Conservation (phyloP, 2,888 invertebrate genomes). For the Icerya purchasi region DNA sequence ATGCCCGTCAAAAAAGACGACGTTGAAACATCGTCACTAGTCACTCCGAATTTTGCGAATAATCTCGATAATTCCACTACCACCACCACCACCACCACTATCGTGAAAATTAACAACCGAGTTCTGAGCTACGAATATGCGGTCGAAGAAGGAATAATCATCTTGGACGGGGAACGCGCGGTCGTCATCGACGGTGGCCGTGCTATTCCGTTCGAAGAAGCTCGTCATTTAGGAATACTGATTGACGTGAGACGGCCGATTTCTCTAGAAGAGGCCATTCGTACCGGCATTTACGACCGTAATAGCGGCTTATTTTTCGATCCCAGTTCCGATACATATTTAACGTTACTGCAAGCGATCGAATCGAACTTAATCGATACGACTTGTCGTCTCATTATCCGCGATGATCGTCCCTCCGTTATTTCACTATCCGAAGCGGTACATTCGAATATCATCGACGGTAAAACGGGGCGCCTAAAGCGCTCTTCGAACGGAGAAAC, state of each 20-base stretch:
- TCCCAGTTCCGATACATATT: slow-evolving; percentile 51
- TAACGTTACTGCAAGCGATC: slow-evolving; percentile 64
- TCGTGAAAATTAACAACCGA: slow-evolving; percentile 60
- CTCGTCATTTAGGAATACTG: slow-evolving; percentile 59
- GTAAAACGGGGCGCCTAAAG: slow-evolving; percentile 42
- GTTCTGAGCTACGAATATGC: slow-evolving; percentile 65
- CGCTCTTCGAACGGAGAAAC: slow-evolving; percentile 40
- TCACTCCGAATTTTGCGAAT: too few species aligned
- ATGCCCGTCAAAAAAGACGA: too few species aligned
- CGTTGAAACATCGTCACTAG: too few species aligned
- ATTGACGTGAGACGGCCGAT: slow-evolving; percentile 63
- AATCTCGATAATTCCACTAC: too few species aligned
- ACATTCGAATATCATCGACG: slow-evolving; percentile 49
- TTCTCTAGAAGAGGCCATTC: slow-evolving; percentile 57
- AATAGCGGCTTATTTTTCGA: slow-evolving; percentile 61
- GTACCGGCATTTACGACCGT: slow-evolving; percentile 58
- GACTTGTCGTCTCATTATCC: slow-evolving; percentile 59
- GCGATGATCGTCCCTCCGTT: too few species aligned
- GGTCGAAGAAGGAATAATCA: slow-evolving; percentile 50
- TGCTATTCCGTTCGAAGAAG: slow-evolving; percentile 55
- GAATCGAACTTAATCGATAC: slow-evolving; percentile 59
- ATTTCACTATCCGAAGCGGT: slow-evolving; percentile 67
- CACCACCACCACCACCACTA: too few species aligned
- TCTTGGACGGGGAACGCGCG: slow-evolving; percentile 40
- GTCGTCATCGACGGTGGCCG: slow-evolving; percentile 37